These are phyloP conservation scores for Neosalanx taihuensis DNA, from an alignment of 2,797 vertebrate genomes.

Conservation along the genomic window DNA sequence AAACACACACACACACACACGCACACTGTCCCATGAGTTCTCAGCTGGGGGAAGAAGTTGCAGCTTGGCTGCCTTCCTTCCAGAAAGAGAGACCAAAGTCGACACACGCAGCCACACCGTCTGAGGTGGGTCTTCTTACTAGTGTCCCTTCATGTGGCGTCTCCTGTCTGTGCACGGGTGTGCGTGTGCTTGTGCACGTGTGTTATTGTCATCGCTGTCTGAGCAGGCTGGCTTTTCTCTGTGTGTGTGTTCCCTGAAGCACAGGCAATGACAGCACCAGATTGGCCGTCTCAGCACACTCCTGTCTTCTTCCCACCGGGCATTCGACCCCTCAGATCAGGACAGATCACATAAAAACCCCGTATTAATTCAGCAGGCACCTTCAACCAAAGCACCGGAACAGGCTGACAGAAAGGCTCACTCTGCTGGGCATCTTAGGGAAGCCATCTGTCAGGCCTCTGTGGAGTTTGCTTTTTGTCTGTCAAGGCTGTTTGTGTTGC, in stretches of 20 bases:
- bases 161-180: background rate
- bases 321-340: background rate
- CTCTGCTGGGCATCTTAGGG: background rate
- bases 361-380: no score
- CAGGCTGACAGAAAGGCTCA: background rate
- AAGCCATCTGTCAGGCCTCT: background rate
- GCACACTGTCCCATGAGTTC: background rate
- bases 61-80: background rate
- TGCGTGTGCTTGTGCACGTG: background rate
- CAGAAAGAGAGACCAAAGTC: slow-evolving; percentile 37
- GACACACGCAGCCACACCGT: slow-evolving; percentile 30
- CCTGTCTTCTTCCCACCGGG: no score
- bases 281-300: no score
- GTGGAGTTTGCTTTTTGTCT: background rate
- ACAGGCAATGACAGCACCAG: no score
- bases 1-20: no score
- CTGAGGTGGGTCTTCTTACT: slow-evolving; percentile 23
- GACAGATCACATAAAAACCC: background rate
- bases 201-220: background rate
- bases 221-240: background rate
- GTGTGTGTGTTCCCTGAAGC: background rate
- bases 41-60: background rate
- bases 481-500: background rate
- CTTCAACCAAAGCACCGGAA: background rate
- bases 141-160: slow-evolving; percentile 34